Evolutionary conservation across 2,888 invertebrate species (phyloP).

Genomic region (Meteorus colon): DNA sequence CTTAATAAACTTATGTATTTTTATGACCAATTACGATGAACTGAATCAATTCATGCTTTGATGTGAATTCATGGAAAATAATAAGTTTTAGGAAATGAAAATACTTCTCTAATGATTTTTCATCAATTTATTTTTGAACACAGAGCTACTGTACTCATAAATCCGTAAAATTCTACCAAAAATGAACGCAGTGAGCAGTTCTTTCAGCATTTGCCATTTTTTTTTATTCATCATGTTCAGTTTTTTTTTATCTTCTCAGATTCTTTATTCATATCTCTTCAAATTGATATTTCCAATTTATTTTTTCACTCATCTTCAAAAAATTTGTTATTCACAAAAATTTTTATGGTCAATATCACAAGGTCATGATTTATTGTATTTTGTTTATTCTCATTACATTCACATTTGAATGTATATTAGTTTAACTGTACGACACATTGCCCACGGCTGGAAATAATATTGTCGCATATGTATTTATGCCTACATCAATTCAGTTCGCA

Average conservation of each 20-base stretch:
- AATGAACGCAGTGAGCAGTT: no score
- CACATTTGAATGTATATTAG: neutral
- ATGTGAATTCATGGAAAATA: no score
- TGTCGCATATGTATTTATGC: neutral
- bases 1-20: no score
- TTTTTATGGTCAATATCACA: no score
- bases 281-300: neutral
- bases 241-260: neutral
- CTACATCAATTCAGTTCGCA: conserved; percentile 1
- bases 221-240: neutral
- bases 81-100: no score
- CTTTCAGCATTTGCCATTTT: neutral
- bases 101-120: no score
- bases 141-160: no score
- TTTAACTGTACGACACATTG: neutral
- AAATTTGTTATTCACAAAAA: neutral
- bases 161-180: no score
- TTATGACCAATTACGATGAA: no score
- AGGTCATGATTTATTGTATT: neutral
- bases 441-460: neutral
- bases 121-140: no score
- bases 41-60: no score
- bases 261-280: neutral
- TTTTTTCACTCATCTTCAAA: neutral
- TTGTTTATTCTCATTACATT: neutral